phyloP scores from a whole-genome alignment of 2,888 invertebrate genomes.

The Drosophila antonietae region DNA sequence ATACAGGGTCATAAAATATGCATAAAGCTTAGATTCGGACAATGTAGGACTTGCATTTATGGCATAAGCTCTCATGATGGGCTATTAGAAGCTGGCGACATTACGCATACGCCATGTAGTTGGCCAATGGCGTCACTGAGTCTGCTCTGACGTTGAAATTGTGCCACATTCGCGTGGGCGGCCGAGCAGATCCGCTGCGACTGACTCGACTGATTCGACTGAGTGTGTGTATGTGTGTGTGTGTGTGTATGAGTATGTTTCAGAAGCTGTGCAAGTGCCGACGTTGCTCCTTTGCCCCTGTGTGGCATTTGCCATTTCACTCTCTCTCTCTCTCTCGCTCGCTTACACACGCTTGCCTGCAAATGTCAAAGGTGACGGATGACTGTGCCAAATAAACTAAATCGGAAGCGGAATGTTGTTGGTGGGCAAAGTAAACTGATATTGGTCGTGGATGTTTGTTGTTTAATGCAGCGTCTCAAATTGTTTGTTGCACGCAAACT shows the following conservation, averaged over 20 bases:
- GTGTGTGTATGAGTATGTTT: not conserved
- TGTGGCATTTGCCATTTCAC: slow-evolving; percentile 40
- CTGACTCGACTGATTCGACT: not conserved
- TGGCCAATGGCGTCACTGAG: slow-evolving; percentile 60
- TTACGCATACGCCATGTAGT: slow-evolving; percentile 52
- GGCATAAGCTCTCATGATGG: slow-evolving; percentile 43
- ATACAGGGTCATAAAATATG: slow-evolving; percentile 34
- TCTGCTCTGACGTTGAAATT: slow-evolving; percentile 42
- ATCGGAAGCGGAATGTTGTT: slow-evolving; percentile 16
- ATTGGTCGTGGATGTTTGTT: slow-evolving; percentile 25
- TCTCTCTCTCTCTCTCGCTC: not conserved
- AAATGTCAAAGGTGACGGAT: slow-evolving; percentile 71
- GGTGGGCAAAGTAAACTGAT: slow-evolving; percentile 14
- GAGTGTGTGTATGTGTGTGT: slow-evolving; percentile 1
- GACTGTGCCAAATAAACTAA: slow-evolving; percentile 21
- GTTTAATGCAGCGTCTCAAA: slow-evolving; percentile 23
- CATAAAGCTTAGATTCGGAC: slow-evolving; percentile 35
- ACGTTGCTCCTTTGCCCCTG: not conserved
- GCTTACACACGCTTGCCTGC: not conserved
- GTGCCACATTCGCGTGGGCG: slow-evolving; percentile 23
- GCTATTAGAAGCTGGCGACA: slow-evolving; percentile 20
- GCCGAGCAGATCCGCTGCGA: not conserved
- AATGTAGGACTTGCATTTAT: slow-evolving; percentile 31
- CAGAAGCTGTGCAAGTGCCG: slow-evolving; percentile 40
- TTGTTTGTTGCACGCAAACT: slow-evolving; percentile 20